Evolutionary conservation across 2,113 vertebrate species (phyloP).

Genomic region (Colinus virginianus): DNA sequence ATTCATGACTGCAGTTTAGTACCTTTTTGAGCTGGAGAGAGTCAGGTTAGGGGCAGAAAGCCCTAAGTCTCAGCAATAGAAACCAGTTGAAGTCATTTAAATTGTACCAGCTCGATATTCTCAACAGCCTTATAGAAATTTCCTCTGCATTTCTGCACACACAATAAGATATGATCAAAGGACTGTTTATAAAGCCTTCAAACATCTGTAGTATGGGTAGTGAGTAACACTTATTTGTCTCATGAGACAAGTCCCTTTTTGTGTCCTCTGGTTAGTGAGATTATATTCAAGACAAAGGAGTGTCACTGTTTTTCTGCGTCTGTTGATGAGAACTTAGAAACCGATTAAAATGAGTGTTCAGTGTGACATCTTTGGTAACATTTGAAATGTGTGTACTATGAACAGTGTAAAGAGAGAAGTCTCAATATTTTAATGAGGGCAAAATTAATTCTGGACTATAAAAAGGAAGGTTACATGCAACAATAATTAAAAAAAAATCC

Average conservation of each 20-base stretch:
- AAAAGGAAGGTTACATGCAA: slow-evolving; percentile 18
- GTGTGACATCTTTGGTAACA: not conserved
- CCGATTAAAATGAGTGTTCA: not conserved
- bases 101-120: not conserved
- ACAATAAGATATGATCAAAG: not conserved
- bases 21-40: not conserved
- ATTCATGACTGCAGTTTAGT: not conserved
- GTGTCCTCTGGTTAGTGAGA: not conserved
- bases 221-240: not conserved
- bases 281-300: not conserved
- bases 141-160: not conserved
- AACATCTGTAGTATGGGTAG: not conserved
- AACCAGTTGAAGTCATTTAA: not conserved
- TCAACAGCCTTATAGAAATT: not conserved
- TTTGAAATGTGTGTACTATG: not conserved
- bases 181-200: not conserved
- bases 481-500: not conserved
- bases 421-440: not conserved
- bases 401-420: not conserved
- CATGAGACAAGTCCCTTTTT: not conserved
- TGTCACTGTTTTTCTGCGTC: not conserved
- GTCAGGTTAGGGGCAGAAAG: not conserved
- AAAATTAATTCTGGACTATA: slow-evolving; percentile 15
- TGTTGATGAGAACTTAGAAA: slow-evolving; percentile 18
- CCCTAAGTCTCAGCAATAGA: not conserved